Evolutionary conservation across 2,113 vertebrate species (phyloP).

Genomic region (Tetrao urogallus): DNA sequence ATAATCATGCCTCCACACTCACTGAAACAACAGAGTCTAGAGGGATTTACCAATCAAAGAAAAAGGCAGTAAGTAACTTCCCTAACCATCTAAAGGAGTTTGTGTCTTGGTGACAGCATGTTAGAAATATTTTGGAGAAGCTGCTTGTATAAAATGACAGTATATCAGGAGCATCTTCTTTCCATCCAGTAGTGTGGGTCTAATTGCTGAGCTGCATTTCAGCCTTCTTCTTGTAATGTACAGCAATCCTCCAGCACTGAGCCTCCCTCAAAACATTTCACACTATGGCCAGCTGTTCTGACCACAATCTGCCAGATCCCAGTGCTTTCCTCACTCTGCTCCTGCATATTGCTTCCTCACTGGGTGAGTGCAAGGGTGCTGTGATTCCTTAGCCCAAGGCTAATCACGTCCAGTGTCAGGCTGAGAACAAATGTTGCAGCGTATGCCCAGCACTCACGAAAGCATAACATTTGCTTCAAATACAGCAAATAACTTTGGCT

Average conservation of each 20-base stretch:
- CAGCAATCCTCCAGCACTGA: background rate
- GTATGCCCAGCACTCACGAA: background rate
- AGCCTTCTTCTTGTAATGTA: background rate
- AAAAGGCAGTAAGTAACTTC: background rate
- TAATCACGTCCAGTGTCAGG: background rate
- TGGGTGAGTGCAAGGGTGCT: background rate
- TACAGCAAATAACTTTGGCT: background rate
- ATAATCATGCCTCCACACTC: background rate
- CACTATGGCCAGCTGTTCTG: background rate
- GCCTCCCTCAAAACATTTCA: background rate
- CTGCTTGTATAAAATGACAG: background rate
- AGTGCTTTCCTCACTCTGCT: background rate
- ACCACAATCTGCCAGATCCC: background rate
- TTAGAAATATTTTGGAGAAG: background rate
- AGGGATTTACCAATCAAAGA: background rate
- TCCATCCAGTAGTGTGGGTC: background rate
- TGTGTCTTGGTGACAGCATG: background rate
- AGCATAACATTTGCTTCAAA: background rate
- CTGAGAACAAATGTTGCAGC: background rate
- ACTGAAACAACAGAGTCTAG: background rate
- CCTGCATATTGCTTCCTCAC: accelerated
- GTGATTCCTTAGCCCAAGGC: background rate
- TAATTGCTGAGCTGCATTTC: background rate
- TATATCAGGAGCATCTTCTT: background rate
- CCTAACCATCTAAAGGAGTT: background rate